Conservation (phyloP, 2,888 invertebrate species). For the Octonoba sinensis region DNA sequence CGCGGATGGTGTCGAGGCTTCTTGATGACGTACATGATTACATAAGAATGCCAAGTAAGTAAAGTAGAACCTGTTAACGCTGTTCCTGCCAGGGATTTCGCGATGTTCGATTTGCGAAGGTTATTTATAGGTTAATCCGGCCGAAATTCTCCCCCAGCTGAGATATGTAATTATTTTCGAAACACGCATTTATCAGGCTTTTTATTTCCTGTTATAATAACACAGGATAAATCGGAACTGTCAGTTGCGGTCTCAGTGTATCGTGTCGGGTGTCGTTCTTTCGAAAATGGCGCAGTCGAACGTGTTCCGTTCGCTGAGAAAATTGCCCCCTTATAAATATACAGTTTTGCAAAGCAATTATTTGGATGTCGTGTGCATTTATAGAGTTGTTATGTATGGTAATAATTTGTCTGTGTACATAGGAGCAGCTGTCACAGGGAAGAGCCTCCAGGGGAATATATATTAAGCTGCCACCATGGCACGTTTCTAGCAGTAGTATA, state of each 20-base stretch:
- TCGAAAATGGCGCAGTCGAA: not conserved
- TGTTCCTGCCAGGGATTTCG: constrained; percentile 30
- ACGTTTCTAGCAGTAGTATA: too few species aligned
- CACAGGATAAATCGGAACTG: constrained; percentile 7
- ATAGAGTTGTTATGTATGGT: too few species aligned
- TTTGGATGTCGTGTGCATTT: too few species aligned
- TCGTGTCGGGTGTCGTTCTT: not conserved
- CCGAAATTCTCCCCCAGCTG: too few species aligned
- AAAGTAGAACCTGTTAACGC: constrained; percentile 37
- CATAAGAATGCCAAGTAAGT: constrained; percentile 39
- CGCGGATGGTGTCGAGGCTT: constrained; percentile 52
- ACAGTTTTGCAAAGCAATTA: too few species aligned
- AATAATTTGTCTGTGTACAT: too few species aligned
- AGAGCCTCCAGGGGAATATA: too few species aligned
- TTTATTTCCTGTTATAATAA: constrained; percentile 33
- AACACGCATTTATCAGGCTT: constrained; percentile 27
- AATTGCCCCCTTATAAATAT: too few species aligned
- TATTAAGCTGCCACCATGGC: too few species aligned
- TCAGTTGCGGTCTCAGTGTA: constrained; percentile 5
- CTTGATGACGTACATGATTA: constrained; percentile 54
- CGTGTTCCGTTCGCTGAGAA: not conserved
- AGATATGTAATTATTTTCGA: too few species aligned
- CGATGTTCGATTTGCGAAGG: constrained; percentile 45
- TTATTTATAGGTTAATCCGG: constrained; percentile 2
- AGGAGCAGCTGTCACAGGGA: too few species aligned